Percentiles rank a stretch among this genome's conserved stretches.
Evolutionary conservation across 2,888 invertebrate species (phyloP).

Genomic region (Germaria angustata): DNA sequence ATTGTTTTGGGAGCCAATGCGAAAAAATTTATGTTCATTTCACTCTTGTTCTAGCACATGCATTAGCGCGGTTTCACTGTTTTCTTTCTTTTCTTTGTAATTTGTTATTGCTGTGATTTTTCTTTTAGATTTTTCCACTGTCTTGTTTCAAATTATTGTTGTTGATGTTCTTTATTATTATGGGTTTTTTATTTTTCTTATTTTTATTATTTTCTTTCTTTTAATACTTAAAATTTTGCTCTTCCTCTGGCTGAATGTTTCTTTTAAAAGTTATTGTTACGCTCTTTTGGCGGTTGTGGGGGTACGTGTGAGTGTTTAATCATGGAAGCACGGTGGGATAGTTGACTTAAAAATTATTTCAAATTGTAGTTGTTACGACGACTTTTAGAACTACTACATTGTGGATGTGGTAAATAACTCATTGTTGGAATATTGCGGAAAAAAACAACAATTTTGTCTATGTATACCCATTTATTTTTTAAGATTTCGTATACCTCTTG

Average conservation of each 20-base stretch:
- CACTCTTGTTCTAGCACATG: too few relatives aligned
- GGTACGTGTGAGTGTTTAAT: neutral
- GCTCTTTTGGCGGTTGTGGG: neutral
- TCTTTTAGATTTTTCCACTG: conserved; percentile 26
- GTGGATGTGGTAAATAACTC: too few relatives aligned
- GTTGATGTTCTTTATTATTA: conserved; percentile 61
- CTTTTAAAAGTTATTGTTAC: neutral
- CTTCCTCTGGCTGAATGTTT: conserved; percentile 53
- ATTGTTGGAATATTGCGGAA: too few relatives aligned
- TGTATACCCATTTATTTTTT: too few relatives aligned
- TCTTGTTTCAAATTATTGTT: conserved; percentile 42
- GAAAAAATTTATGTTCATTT: too few relatives aligned
- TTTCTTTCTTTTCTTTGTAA: neutral
- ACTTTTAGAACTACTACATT: too few relatives aligned
- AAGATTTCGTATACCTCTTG: too few relatives aligned
- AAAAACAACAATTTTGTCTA: too few relatives aligned
- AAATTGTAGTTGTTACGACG: neutral
- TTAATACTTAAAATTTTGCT: conserved; percentile 55
- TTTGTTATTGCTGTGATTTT: conserved; percentile 50
- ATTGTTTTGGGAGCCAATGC: too few relatives aligned
- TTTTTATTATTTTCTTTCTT: conserved; percentile 46
- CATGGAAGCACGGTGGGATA: conserved; percentile 24
- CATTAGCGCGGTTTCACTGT: too few relatives aligned
- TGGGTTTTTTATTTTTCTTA: conserved; percentile 46
- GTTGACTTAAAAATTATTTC: neutral